These are phyloP conservation scores for Bryconaethiops microstoma DNA, from an alignment of 2,797 vertebrate species.

Conservation along the genomic window DNA sequence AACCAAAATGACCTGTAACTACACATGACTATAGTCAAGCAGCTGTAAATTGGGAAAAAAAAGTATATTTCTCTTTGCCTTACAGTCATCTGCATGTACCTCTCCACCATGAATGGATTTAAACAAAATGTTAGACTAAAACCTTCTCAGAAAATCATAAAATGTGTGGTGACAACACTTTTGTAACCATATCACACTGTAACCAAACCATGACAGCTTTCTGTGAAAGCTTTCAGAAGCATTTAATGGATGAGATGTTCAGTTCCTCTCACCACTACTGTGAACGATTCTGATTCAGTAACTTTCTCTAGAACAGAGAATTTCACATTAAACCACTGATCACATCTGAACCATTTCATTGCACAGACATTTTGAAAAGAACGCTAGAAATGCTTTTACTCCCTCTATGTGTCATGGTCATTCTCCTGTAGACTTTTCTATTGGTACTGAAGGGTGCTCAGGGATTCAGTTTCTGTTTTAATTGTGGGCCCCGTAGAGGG, in stretches of 20 bases:
- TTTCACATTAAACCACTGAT: background rate
- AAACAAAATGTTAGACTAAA: no score
- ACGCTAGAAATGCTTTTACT: background rate
- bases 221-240: background rate
- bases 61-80: background rate
- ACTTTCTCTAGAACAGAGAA: background rate
- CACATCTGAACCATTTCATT: background rate
- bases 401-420: constrained; percentile 20
- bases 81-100: background rate
- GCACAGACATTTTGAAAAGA: background rate
- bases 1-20: no score
- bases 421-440: constrained; percentile 30
- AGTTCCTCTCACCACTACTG: no score
- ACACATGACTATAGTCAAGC: no score
- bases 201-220: no score
- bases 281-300: background rate
- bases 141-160: no score
- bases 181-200: no score
- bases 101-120: background rate
- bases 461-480: background rate
- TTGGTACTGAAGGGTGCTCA: constrained; percentile 10
- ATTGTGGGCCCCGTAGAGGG: constrained; percentile 36
- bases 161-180: no score
- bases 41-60: no score
- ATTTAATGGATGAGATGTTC: background rate